A percentile compares a stretch with the other conserved stretches of the same genome.
These are phyloP conservation scores for Pseudorectes ferrugineus DNA, from an alignment of 2,113 vertebrate genomes.

Conservation along the genomic window DNA sequence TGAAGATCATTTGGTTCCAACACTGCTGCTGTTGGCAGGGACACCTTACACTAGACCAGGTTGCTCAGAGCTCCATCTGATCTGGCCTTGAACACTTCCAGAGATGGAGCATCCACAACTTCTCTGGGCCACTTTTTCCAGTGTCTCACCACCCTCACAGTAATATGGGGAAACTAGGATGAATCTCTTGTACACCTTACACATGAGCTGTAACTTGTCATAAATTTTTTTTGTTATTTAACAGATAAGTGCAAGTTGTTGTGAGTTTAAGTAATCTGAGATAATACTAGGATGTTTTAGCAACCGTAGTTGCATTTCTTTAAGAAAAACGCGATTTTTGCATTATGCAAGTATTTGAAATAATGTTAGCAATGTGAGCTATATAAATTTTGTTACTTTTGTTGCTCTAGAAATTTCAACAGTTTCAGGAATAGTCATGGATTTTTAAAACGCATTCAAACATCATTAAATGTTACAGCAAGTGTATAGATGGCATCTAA, in stretches of 20 bases:
- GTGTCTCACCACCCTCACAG: neutral
- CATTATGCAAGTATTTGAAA: fast-evolving
- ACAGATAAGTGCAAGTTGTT: neutral
- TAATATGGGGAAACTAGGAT: neutral
- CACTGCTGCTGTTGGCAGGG: neutral
- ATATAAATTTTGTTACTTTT: fast-evolving
- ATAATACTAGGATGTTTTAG: neutral
- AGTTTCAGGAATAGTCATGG: neutral
- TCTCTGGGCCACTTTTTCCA: too few species aligned
- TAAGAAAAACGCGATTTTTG: fast-evolving
- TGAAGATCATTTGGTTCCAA: neutral
- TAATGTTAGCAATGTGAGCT: neutral
- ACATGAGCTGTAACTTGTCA: fast-evolving
- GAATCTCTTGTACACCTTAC: fast-evolving
- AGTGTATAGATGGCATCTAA: neutral
- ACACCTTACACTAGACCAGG: neutral
- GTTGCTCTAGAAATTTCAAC: neutral
- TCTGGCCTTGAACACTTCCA: neutral
- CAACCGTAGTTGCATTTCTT: neutral
- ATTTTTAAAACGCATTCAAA: neutral
- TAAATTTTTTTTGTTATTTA: neutral
- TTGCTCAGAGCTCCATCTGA: neutral
- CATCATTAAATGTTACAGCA: neutral
- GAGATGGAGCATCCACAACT: neutral
- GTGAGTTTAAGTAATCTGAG: neutral